Evolutionary conservation across 2,888 invertebrate species (phyloP), one percentile per base, ranked within the genome.

Genomic region (Cantharis flavilabris): DNA sequence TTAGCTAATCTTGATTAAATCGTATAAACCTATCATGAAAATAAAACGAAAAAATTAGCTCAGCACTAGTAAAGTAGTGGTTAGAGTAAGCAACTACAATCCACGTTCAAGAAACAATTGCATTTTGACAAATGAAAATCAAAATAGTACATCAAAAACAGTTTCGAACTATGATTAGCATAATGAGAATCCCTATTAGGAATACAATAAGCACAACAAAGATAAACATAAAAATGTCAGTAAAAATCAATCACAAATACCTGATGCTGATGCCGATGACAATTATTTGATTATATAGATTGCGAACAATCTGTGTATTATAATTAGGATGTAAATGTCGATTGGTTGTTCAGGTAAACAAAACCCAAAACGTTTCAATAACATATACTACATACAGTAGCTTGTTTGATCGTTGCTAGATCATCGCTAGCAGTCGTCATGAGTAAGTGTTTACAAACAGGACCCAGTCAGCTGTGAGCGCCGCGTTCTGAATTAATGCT

Each of bases 391-490:
- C 75, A 79, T 72, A 77, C 76, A 77, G 77, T 77, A 77, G 79
- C 79, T 77, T 79, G 79, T 79, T 77, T 79, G 79, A 79, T 79
- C 77, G 72, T 77, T 73, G 79, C 79, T 76, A 77, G 79, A 79
- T 79, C 79, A 79, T 79, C 79, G 82, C 81, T 80, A 80, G 79
- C 81, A 81, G 80, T 79, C 81, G 80, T 82, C 75, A 78, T 81
- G 82, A 82, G 81, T 78, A 82, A 81, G 84, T 88, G 88, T 88
- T 88, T 88, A 88, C 88, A 88, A 88, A 88, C 88, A 88, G 87
- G 86, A 86, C 84, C 85, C 87, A 88, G 88, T 88, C 88, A 88
- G 88, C 88, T 88, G 88, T 88, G 87, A 88, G 88, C 87, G 87
- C 85, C 87, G 87, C 88, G 88, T 84, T 84, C 86, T 88, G 88